phyloP scores from a whole-genome alignment of 2,888 invertebrate species.

The Epicampocera succincta region DNA sequence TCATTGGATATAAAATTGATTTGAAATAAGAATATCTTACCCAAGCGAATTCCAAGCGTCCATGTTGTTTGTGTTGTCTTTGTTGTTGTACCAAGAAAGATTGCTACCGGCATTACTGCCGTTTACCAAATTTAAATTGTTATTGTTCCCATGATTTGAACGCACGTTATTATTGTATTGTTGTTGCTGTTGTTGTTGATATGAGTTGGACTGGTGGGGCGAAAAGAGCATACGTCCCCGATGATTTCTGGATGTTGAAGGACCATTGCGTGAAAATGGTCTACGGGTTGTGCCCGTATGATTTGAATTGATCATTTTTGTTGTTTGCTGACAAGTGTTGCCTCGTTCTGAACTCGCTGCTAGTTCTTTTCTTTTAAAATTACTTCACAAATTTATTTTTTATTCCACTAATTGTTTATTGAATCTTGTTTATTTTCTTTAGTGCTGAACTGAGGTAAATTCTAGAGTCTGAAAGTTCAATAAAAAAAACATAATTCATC shows the following conservation, averaged over 20 bases:
- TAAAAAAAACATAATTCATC: conserved; percentile 52
- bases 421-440: conserved; percentile 24
- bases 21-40: conserved; percentile 75
- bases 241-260: conserved; percentile 78
- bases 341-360: conserved; percentile 8
- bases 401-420: conserved; percentile 16
- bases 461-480: conserved; percentile 62
- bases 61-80: conserved; percentile 71
- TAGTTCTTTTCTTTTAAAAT: conserved; percentile 14
- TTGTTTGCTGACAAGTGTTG: no score
- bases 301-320: conserved; percentile 77
- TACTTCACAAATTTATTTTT: conserved; percentile 13
- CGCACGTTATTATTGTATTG: conserved; percentile 51
- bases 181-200: conserved; percentile 68
- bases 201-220: conserved; percentile 78
- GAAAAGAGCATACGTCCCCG: conserved; percentile 80
- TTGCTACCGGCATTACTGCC: conserved; percentile 54
- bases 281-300: conserved; percentile 80
- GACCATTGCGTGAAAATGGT: conserved; percentile 80
- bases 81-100: conserved; percentile 69
- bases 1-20: background rate
- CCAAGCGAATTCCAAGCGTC: conserved; percentile 79
- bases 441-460: conserved; percentile 54
- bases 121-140: conserved; percentile 67
- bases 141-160: conserved; percentile 68